Conservation (phyloP, 2,113 vertebrate species). For the Pituophis catenifer region DNA sequence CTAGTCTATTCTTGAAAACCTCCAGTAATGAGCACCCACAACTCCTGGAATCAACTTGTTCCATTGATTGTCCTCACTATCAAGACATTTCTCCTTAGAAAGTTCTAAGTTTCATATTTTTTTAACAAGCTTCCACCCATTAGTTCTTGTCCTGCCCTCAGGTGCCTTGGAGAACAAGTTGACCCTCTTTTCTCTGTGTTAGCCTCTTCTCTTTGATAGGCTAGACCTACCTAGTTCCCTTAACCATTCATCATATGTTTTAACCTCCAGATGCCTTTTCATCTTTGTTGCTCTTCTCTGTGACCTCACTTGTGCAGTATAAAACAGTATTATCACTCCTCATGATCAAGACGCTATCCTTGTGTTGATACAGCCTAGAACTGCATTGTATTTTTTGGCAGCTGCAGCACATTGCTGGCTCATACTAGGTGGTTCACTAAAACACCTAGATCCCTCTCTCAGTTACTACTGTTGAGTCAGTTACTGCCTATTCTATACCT, state of each 20-base stretch:
- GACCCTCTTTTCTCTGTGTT: neutral
- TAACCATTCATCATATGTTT: neutral
- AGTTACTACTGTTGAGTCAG: neutral
- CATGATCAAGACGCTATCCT: neutral
- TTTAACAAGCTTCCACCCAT: neutral
- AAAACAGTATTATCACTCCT: neutral
- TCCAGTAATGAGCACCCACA: neutral
- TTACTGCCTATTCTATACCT: neutral
- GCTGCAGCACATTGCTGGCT: neutral
- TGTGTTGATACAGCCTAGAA: neutral
- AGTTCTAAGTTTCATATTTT: neutral
- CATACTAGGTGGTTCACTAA: neutral
- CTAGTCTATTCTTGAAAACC: neutral
- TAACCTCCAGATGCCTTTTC: neutral
- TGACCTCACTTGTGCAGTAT: neutral
- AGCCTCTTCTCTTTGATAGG: neutral
- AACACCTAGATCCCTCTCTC: neutral
- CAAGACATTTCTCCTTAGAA: neutral
- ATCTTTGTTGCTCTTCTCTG: neutral
- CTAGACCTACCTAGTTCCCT: neutral
- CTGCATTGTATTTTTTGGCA: neutral
- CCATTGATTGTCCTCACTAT: neutral
- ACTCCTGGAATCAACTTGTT: neutral
- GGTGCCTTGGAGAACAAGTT: neutral
- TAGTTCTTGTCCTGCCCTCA: neutral